These are phyloP conservation scores for Phrynosoma blainvillii DNA, from an alignment of 2,113 vertebrate genomes.

Conservation along the genomic window DNA sequence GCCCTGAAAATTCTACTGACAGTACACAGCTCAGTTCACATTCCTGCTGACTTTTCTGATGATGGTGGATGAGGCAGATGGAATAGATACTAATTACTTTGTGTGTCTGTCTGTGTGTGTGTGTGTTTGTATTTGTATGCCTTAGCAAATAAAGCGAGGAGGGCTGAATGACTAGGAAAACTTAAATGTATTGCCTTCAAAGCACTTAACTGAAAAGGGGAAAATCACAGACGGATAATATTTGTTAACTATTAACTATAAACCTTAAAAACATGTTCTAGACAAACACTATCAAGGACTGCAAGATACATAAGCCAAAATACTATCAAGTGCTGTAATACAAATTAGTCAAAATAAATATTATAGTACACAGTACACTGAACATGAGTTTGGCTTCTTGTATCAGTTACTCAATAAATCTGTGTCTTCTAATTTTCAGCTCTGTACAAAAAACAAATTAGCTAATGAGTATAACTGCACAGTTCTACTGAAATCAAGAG, in stretches of 20 bases:
- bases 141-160: not conserved
- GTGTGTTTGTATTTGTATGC: too few relatives aligned
- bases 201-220: slow-evolving; percentile 18
- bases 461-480: not conserved
- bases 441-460: not conserved
- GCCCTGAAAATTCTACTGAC: not conserved
- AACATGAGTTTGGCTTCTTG: not conserved
- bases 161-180: not conserved
- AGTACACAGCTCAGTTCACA: slow-evolving; percentile 16
- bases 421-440: not conserved
- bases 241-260: not conserved
- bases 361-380: not conserved
- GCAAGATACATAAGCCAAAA: too few relatives aligned
- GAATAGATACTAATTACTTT: not conserved
- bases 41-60: not conserved
- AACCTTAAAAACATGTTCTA: slow-evolving; percentile 42
- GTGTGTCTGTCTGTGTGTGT: too few relatives aligned
- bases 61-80: not conserved
- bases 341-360: not conserved
- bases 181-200: slow-evolving; percentile 25
- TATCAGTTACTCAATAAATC: too few relatives aligned
- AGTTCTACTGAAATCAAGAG: not conserved
- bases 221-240: not conserved
- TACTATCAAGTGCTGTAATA: not conserved
- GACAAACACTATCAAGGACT: too few relatives aligned